A percentile compares a stretch with the other conserved stretches of the same genome.
phyloP scores from a whole-genome alignment of 2,113 vertebrate genomes.

The Brachyhypopomus gauderio region DNA sequence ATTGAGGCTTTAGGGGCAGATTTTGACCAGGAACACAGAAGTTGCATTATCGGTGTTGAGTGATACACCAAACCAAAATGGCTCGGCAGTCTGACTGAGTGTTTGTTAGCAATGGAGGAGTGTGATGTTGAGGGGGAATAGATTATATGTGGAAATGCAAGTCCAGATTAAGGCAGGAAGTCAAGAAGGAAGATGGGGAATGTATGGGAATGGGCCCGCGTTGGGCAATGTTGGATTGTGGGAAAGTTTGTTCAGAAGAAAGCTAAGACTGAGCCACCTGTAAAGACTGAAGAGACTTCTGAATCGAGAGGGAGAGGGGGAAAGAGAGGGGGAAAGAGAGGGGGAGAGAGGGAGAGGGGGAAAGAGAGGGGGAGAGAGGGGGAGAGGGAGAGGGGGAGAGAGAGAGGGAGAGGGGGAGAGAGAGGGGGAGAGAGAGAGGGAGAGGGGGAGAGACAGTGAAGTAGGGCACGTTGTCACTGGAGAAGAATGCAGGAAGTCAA shows the following conservation, averaged over 20 bases:
- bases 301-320: neutral
- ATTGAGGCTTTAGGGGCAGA: neutral
- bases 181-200: neutral
- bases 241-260: constrained; percentile 5
- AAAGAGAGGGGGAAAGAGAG: neutral
- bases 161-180: neutral
- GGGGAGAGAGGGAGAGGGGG: too few relatives aligned
- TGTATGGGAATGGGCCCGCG: neutral
- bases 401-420: too few relatives aligned
- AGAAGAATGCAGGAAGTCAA: constrained; percentile 64
- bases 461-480: constrained; percentile 11
- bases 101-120: neutral
- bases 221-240: neutral
- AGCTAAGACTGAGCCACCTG: too few relatives aligned
- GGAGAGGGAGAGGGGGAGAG: too few relatives aligned
- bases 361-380: too few relatives aligned
- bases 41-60: neutral
- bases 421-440: neutral
- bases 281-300: neutral
- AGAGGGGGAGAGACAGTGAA: neutral
- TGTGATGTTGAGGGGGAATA: neutral
- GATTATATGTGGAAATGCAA: neutral
- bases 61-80: neutral
- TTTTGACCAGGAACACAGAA: neutral
- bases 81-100: neutral